These are phyloP conservation scores for Brachyrhaphis roseni DNA, from an alignment of 2,797 vertebrate genomes.

Conservation along the genomic window DNA sequence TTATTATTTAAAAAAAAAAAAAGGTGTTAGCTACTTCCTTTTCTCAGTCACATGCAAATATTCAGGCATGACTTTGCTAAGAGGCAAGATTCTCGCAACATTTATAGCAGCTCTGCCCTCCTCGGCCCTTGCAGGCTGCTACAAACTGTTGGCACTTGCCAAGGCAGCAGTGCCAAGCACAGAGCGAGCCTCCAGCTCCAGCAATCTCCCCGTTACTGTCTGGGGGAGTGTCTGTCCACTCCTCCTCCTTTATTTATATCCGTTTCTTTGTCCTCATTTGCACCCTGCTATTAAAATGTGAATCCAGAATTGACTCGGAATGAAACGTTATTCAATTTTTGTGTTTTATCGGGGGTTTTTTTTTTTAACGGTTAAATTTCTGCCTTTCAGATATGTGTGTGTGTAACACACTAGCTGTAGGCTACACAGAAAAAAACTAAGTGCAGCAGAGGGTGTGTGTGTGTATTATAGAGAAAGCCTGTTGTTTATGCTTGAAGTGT, in stretches of 20 bases:
- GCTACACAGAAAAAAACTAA: slow-evolving; percentile 46
- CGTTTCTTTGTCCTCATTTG: slow-evolving; percentile 7
- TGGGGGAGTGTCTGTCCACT: slow-evolving; percentile 11
- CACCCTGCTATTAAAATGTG: slow-evolving; percentile 7
- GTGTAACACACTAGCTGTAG: slow-evolving; percentile 30
- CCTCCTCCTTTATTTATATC: slow-evolving; percentile 4
- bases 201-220: slow-evolving; percentile 19
- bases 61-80: slow-evolving; percentile 8
- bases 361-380: slow-evolving; percentile 47
- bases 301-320: slow-evolving; percentile 27
- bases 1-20: too few relatives aligned
- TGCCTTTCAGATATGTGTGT: slow-evolving; percentile 30
- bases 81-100: slow-evolving; percentile 17
- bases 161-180: slow-evolving; percentile 45
- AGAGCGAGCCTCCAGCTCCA: slow-evolving; percentile 24
- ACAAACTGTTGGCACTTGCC: slow-evolving; percentile 51
- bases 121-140: slow-evolving; percentile 18
- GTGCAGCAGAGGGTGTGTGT: slow-evolving; percentile 31
- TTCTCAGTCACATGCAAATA: neutral
- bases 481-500: slow-evolving; percentile 33
- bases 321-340: slow-evolving; percentile 5
- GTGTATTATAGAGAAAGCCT: slow-evolving; percentile 31
- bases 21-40: neutral
- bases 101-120: neutral
- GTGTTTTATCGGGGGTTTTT: slow-evolving; percentile 15